phyloP scores from a whole-genome alignment of 1,140 invertebrate genomes.

The Drosophila pseudoananassae region DNA sequence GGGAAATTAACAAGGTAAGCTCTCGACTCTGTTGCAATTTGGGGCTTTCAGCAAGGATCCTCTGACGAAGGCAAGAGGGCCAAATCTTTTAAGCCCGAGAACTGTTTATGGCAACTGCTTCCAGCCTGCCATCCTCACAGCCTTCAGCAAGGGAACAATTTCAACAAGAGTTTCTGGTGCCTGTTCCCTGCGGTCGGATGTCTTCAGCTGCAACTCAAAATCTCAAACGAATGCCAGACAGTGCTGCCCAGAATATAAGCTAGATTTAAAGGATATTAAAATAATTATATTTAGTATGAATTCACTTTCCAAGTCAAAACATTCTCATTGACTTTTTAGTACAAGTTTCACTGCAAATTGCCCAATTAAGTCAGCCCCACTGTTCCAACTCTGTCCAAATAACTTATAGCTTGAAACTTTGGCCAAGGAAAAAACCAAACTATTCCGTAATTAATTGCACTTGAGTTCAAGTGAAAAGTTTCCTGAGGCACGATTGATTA shows the following conservation, averaged over 20 bases:
- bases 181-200: constrained; percentile 42
- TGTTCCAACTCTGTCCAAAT: constrained; percentile 5
- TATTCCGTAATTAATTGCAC: constrained; percentile 67
- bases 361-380: neutral
- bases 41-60: constrained; percentile 26
- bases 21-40: constrained; percentile 13
- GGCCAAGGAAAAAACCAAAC: constrained; percentile 18
- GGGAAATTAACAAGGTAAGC: constrained; percentile 34
- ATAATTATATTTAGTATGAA: neutral
- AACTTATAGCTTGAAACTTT: constrained; percentile 42
- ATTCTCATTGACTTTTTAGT: too few species aligned
- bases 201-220: constrained; percentile 28
- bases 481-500: constrained; percentile 55
- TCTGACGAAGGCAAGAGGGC: constrained; percentile 15
- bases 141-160: constrained; percentile 20
- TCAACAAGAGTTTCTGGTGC: constrained; percentile 41
- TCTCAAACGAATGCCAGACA: constrained; percentile 41
- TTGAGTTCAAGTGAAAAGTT: constrained; percentile 48
- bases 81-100: constrained; percentile 53
- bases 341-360: neutral
- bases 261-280: neutral
- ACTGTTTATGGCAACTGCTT: constrained; percentile 42
- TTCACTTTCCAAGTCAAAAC: too few species aligned
- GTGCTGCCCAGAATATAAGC: neutral
- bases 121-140: neutral